Conservation (phyloP, 2,888 invertebrate species). For the Cryptocheilus praepositus region DNA sequence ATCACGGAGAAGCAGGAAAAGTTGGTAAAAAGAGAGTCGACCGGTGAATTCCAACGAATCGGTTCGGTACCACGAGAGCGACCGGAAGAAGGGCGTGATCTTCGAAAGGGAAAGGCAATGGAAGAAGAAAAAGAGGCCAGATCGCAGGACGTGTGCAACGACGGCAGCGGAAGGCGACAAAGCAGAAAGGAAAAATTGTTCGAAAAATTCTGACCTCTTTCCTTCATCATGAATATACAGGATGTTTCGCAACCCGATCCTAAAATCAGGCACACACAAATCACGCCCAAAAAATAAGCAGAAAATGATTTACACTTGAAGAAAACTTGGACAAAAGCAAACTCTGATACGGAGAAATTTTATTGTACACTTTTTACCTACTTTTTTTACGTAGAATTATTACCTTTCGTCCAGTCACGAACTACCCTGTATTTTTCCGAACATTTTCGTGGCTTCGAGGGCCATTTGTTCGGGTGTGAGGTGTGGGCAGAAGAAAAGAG, state of each 20-base stretch:
- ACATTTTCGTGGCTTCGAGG: neutral
- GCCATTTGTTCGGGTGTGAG: neutral
- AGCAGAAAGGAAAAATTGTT: slow-evolving; percentile 11
- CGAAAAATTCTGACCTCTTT: slow-evolving; percentile 11
- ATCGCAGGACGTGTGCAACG: neutral
- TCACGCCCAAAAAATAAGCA: no score
- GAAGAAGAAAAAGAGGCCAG: no score
- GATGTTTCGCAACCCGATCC: no score
- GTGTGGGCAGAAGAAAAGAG: neutral
- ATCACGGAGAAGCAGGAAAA: neutral
- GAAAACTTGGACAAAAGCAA: no score
- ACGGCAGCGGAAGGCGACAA: slow-evolving; percentile 3
- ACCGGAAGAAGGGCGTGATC: slow-evolving; percentile 7
- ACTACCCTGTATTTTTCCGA: neutral
- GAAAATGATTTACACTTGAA: no score
- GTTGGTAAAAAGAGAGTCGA: neutral
- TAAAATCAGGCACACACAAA: no score
- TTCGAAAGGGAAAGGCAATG: slow-evolving; percentile 16
- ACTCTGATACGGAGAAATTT: no score
- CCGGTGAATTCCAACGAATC: slow-evolving; percentile 11
- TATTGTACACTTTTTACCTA: no score
- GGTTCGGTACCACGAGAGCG: neutral
- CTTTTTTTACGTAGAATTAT: no score
- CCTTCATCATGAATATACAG: no score
- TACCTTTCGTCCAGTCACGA: no score